These are phyloP conservation scores for Girardinus metallicus DNA, from an alignment of 2,797 vertebrate genomes.

Conservation along the genomic window DNA sequence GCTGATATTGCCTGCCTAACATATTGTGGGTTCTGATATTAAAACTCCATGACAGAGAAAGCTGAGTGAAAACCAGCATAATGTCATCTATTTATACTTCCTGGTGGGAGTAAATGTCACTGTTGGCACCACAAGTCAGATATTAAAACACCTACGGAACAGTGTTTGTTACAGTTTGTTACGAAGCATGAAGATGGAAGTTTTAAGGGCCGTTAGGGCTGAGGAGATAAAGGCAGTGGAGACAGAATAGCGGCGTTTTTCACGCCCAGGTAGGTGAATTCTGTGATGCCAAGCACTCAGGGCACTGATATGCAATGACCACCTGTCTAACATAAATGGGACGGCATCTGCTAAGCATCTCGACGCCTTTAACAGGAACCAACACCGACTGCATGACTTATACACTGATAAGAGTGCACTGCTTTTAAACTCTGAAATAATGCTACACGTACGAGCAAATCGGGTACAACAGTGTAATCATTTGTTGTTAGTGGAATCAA, in stretches of 20 bases:
- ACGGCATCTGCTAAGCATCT: conserved; percentile 58
- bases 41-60: not conserved
- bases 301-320: conserved; percentile 49
- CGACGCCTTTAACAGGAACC: conserved; percentile 54
- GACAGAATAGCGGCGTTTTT: conserved; percentile 35
- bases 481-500: conserved; percentile 2
- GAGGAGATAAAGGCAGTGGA: conserved; percentile 30
- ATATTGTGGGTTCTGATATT: not conserved
- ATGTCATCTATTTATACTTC: conserved; percentile 34
- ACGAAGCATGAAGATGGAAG: conserved; percentile 17
- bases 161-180: conserved; percentile 22
- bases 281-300: conserved; percentile 53
- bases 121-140: conserved; percentile 15
- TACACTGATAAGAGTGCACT: conserved; percentile 17
- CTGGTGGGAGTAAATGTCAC: conserved; percentile 44
- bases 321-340: conserved; percentile 71
- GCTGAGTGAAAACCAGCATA: not conserved
- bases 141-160: conserved; percentile 32
- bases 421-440: conserved; percentile 22
- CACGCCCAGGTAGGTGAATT: conserved; percentile 44
- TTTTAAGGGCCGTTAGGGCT: conserved; percentile 22
- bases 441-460: conserved; percentile 1
- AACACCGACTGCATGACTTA: conserved; percentile 37
- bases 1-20: not conserved
- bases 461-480: not conserved